Evolutionary conservation across 1,140 invertebrate genomes (phyloP), one percentile per base, ranked within the genome.

Genomic region (Linepithema humile): DNA sequence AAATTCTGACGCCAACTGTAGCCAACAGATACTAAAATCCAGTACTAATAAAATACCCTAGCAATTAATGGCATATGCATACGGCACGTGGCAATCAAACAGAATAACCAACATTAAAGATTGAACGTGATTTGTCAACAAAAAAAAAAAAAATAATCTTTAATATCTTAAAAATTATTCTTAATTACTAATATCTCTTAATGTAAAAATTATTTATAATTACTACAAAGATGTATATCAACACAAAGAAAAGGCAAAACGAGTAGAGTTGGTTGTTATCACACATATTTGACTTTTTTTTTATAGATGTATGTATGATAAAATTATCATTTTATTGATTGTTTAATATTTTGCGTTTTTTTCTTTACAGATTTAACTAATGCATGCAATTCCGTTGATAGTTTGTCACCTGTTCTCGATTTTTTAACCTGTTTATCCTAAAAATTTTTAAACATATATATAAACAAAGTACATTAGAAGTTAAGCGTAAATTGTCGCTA

Each of bases 341-440:
- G 88, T 38, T 65, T 60, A 5, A 92, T 85, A 85, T 92, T 92
- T 86, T 91, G 84, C 2, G 95, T 94, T 95, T 97, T 97, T 60
- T 95, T 94, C 94, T 97, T 97, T 23, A 97, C 95, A 91, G 96
- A 96, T 93, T 97, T 97, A 7, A 97, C 95, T 83, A 97, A 94
- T 29, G 96, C 92, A 84, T 93, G 95, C 57, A 97, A 90, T 92
- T 97, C 96, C 3, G 95, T 90, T 85, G 96, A 95, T 85, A 95
- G 92, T 89, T 95, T 96, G 60, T 82, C 90, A 32, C 89, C 87
- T 17, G 86, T 91, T 78, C 84, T 88, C n/a, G 67, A n/a, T 26
- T 86, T 55, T 45, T 86, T 91, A 7, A 12, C 43, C 74, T 83
- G 57, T 12, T 64, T 50, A 48, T 87, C 85, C 92, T 93, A 67